Base-by-base conservation (phyloP, 2,888 invertebrate species). In the Iselma pallidipennis region DNA sequence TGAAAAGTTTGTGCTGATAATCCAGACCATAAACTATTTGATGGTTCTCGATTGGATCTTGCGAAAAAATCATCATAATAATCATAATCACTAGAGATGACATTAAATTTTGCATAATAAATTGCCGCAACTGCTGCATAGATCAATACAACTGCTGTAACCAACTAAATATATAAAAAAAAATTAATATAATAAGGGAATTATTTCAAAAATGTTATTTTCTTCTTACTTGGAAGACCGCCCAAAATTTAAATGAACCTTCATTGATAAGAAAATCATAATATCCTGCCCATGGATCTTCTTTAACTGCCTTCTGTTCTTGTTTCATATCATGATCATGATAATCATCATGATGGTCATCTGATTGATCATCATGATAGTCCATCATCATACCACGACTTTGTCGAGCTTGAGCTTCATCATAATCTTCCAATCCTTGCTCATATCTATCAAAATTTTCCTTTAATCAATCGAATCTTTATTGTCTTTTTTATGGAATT, bases 181-280 rank as follows among this genome's bases (percentile, higher is more conserved):
- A 55, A 26, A 66, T 55, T 55, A 62, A 55, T 55, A 58, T 58
- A 31, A 55, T 58, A 55, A 62, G 56, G 57, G 58, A 66, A 61
- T 53, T 55, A 48, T 57, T 53, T 55, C 55, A 55, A 60, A 55
- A 45, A 55, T 52, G 45, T 25, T 42, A 31, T 55, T 45, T 31
- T 55, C 16, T 4, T 19, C 21, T 80, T 80, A 92, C 92, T 86
- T 94, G 93, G 80, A 94, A 94, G 7, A 85, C 91, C 31, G 93
- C 92, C 93, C 93, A 94, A 81, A 94, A 94, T 78, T 94, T 94
- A 82, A 92, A 94, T 16, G 92, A 93, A 2, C 92, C 92, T 78
- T 94, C 94, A 74, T 92, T 94, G 75, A 94, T 92, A 68, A 93
- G 85, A 82, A 94, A 94, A 80, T 94, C 93, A 76, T 93, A 93